A percentile compares a stretch with the other conserved stretches of the same genome.
Evolutionary conservation across 2,113 vertebrate species (phyloP).

Genomic region (Antennarius striatus): DNA sequence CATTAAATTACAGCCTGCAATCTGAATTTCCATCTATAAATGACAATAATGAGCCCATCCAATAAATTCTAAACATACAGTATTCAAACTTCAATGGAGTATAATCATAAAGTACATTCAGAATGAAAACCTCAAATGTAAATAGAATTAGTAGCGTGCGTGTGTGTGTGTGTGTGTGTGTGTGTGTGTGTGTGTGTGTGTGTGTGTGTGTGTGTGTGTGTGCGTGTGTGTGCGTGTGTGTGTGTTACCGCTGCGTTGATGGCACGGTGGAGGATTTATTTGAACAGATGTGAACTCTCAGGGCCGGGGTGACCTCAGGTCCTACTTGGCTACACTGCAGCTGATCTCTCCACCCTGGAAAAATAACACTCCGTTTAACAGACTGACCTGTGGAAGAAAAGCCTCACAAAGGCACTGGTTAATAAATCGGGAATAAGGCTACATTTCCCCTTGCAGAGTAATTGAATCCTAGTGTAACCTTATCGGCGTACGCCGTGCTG

Average conservation of each 20-base stretch:
- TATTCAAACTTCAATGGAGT: no score
- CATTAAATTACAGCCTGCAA: no score
- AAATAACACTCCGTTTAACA: conserved; percentile 74
- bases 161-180: conserved; percentile 52
- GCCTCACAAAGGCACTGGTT: conserved; percentile 46
- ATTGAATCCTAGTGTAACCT: conserved; percentile 48
- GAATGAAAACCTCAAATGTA: no score
- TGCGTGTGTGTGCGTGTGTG: conserved; percentile 34
- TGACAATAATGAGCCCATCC: no score
- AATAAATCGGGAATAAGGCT: conserved; percentile 44
- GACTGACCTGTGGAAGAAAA: conserved; percentile 66
- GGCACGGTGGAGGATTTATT: conserved; percentile 75
- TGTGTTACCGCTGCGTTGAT: conserved; percentile 73
- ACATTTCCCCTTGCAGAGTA: conserved; percentile 37
- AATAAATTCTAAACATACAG: no score
- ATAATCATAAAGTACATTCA: no score
- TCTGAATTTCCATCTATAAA: no score
- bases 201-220: conserved; percentile 23
- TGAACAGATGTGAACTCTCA: conserved; percentile 78
- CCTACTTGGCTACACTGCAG: conserved; percentile 68
- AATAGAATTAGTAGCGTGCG: neutral
- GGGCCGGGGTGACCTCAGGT: conserved; percentile 69
- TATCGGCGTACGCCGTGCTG: conserved; percentile 39
- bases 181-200: conserved; percentile 66
- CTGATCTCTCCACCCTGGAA: conserved; percentile 74